Conservation (phyloP, 1,140 invertebrate species). For the Chironomus tepperi region DNA sequence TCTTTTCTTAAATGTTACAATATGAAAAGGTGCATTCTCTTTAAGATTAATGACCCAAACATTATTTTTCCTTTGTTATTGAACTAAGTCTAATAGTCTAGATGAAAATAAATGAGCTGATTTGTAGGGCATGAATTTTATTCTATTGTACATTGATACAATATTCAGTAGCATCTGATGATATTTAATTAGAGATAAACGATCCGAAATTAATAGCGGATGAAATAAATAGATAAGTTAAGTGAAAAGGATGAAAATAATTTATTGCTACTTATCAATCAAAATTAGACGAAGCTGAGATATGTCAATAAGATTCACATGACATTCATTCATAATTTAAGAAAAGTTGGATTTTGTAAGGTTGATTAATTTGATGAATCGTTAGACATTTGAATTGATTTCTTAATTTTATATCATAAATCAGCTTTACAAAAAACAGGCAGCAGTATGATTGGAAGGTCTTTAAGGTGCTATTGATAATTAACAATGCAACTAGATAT, state of each 20-base stretch:
- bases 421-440: no score
- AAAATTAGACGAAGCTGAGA: not conserved
- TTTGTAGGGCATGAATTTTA: constrained; percentile 12
- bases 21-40: constrained; percentile 7
- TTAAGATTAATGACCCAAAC: not conserved
- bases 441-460: no score
- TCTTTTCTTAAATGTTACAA: not conserved
- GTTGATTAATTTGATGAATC: no score
- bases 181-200: constrained; percentile 9
- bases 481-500: no score
- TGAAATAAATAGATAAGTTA: not conserved
- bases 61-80: not conserved
- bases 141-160: not conserved
- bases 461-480: no score
- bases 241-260: not conserved
- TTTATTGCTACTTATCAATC: constrained; percentile 21
- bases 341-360: no score
- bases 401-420: no score
- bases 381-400: no score
- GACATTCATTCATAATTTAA: no score
- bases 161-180: constrained; percentile 4
- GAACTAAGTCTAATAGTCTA: not conserved
- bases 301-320: no score
- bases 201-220: not conserved
- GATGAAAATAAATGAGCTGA: not conserved